Conservation (phyloP, 1,140 invertebrate genomes). For the Pseudomyrmex dendroicus region DNA sequence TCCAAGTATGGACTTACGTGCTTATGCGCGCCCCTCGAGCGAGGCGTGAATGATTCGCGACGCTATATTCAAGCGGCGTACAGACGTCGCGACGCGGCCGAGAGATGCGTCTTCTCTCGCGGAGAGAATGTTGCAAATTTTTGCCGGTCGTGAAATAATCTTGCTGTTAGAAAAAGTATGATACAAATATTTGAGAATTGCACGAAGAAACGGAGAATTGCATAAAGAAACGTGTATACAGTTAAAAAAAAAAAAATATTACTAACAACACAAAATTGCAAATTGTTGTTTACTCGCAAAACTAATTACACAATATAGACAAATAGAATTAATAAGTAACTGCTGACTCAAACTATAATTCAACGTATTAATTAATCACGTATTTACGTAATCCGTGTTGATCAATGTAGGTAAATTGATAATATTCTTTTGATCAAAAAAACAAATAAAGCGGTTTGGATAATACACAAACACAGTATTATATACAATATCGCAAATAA, state of each 20-base stretch:
- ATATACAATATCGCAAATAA: no score
- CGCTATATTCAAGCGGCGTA: slow-evolving; percentile 69
- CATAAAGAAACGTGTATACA: no score
- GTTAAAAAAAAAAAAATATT: no score
- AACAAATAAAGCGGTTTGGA: background rate
- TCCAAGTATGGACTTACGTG: slow-evolving; percentile 79
- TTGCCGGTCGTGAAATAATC: slow-evolving; percentile 1
- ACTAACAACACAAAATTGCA: no score
- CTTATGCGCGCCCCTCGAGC: slow-evolving; percentile 76
- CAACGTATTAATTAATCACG: slow-evolving; percentile 3
- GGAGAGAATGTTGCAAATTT: slow-evolving; percentile 5
- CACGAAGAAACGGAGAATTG: no score
- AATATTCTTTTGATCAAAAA: background rate
- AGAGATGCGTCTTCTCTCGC: slow-evolving; percentile 17
- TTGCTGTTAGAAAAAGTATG: background rate
- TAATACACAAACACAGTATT: background rate
- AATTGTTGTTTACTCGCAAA: background rate
- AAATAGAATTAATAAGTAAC: slow-evolving; percentile 9
- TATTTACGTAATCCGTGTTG: slow-evolving; percentile 2
- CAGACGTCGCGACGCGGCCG: slow-evolving; percentile 63
- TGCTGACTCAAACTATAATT: background rate
- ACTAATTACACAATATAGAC: background rate
- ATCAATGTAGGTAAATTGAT: background rate
- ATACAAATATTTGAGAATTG: background rate
- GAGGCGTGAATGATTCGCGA: slow-evolving; percentile 79